Evolutionary conservation across 2,797 vertebrate species (phyloP).

Genomic region (Malacoctenus gilli): DNA sequence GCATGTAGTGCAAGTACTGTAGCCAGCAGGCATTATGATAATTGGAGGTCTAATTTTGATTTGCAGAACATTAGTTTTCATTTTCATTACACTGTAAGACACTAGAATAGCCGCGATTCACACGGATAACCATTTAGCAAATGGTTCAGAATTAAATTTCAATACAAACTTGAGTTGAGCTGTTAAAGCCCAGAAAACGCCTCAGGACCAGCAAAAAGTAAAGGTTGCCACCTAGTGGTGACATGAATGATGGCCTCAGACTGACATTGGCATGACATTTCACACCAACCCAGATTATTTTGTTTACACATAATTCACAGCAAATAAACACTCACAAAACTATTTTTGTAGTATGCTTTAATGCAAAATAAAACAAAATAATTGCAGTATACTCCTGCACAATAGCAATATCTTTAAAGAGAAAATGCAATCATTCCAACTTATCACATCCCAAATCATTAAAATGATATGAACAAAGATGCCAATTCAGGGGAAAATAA

Average conservation of each 20-base stretch:
- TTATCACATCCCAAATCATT: conserved; percentile 43
- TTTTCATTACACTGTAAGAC: conserved; percentile 14
- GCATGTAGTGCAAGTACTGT: neutral
- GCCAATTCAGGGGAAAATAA: conserved; percentile 48
- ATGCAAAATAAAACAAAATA: conserved; percentile 79
- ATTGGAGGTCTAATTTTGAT: conserved; percentile 8
- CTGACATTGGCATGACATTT: neutral
- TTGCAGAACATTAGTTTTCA: conserved; percentile 11
- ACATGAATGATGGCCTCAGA: conserved; percentile 16
- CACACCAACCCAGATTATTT: too few relatives aligned
- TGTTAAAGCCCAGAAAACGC: too few relatives aligned
- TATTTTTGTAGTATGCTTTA: conserved; percentile 61
- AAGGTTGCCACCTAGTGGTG: conserved; percentile 71
- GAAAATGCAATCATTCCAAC: conserved; percentile 56
- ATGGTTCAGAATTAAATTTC: conserved; percentile 18
- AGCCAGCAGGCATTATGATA: conserved; percentile 10
- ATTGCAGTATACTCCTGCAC: conserved; percentile 69
- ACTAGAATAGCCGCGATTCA: conserved; percentile 4
- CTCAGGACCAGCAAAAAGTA: conserved; percentile 32
- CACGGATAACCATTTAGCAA: conserved; percentile 23
- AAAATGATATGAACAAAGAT: conserved; percentile 52
- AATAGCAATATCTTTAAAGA: conserved; percentile 74
- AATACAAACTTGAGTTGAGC: conserved; percentile 6
- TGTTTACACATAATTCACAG: neutral
- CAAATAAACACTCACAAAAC: conserved; percentile 7